A percentile compares a stretch with the other conserved stretches of the same genome.
phyloP scores from a whole-genome alignment of 1,140 invertebrate species.

The Nilaparvata lugens region DNA sequence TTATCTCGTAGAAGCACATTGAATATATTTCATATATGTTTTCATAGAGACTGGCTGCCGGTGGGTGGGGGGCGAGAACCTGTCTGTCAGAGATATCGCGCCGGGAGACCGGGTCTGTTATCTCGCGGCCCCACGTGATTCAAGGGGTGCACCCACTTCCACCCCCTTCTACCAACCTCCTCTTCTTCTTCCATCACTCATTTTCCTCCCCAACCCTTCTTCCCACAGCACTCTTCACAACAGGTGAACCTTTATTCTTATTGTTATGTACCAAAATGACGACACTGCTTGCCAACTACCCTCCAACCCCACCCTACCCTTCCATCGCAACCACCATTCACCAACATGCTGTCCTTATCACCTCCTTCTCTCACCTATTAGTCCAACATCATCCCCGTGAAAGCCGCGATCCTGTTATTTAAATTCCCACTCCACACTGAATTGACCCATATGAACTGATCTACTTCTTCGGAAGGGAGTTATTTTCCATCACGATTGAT shows the following conservation, averaged over 20 bases:
- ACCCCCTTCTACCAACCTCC: not conserved
- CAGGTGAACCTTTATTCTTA: constrained; percentile 2
- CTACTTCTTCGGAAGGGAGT: too few species aligned
- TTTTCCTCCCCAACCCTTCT: not conserved
- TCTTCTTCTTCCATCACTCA: not conserved
- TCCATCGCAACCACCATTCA: too few species aligned
- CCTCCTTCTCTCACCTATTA: too few species aligned
- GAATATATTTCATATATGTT: constrained; percentile 20
- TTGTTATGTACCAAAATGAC: not conserved
- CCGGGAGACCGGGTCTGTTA: not conserved
- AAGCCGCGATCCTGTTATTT: too few species aligned
- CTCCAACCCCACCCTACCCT: too few species aligned
- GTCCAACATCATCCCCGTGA: too few species aligned
- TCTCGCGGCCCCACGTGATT: constrained; percentile 2
- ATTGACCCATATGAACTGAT: too few species aligned
- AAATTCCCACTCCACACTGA: too few species aligned
- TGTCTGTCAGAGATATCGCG: not conserved
- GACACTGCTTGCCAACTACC: too few species aligned
- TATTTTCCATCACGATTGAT: too few species aligned
- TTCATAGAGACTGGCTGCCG: constrained; percentile 11
- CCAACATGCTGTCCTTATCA: too few species aligned
- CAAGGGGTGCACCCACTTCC: not conserved
- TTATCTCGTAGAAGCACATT: constrained; percentile 14
- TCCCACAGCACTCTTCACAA: not conserved
- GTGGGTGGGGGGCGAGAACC: not conserved